phyloP scores from a whole-genome alignment of 2,113 vertebrate genomes.

The Plotosus lineatus region DNA sequence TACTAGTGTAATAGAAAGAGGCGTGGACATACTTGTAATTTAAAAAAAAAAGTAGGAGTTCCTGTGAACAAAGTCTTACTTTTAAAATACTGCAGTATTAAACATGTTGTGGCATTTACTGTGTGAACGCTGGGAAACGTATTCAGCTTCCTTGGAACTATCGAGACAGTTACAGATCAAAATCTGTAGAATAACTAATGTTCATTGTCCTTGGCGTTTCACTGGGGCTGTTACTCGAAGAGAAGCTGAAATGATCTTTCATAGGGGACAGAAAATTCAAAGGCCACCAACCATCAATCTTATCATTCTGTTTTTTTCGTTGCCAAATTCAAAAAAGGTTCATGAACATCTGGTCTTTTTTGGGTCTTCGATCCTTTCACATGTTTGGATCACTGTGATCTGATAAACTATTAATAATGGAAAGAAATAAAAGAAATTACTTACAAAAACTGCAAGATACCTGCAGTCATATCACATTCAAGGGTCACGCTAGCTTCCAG shows the following conservation, averaged over 20 bases:
- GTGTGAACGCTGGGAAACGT: background rate
- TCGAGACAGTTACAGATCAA: background rate
- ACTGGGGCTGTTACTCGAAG: background rate
- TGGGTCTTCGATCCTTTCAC: background rate
- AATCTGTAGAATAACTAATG: background rate
- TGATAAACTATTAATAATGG: background rate
- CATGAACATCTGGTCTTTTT: background rate
- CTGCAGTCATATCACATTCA: background rate
- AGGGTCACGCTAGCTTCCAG: background rate
- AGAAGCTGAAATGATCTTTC: background rate
- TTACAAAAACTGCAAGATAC: background rate
- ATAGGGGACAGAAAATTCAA: background rate
- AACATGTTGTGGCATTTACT: background rate
- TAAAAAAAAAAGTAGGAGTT: background rate
- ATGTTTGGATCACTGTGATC: background rate
- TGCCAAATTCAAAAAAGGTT: background rate
- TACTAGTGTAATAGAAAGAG: no score
- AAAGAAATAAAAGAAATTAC: background rate
- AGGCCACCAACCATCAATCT: background rate
- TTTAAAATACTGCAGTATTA: background rate
- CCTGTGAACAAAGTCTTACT: background rate
- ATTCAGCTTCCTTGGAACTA: background rate
- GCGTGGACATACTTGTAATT: background rate
- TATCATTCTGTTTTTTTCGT: background rate
- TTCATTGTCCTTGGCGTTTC: background rate